These are phyloP conservation scores for Halictus ligatus DNA, from an alignment of 2,888 invertebrate genomes.

Conservation along the genomic window DNA sequence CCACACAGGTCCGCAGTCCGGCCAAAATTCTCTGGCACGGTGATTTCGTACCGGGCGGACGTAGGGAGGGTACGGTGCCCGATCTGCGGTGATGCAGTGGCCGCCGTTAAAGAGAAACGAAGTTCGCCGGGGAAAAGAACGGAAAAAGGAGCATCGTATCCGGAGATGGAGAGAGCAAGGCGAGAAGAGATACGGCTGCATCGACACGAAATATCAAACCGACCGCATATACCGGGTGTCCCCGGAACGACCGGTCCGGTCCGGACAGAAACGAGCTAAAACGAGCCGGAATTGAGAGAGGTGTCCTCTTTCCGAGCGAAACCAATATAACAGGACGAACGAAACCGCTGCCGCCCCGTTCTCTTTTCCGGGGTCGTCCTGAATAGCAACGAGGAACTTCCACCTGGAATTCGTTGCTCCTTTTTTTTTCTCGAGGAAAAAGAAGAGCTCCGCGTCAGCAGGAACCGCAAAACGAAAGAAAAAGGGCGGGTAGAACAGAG, in stretches of 20 bases:
- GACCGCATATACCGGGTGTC: constrained; percentile 37
- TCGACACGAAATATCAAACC: constrained; percentile 57
- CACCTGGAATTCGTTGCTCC: constrained; percentile 14
- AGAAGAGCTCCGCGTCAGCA: constrained; percentile 15
- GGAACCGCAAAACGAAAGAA: neutral
- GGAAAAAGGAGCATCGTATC: neutral
- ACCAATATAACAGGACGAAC: constrained; percentile 39
- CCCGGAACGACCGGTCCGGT: constrained; percentile 28
- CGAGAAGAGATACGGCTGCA: constrained; percentile 17
- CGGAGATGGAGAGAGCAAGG: constrained; percentile 2
- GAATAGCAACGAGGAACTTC: constrained; percentile 9
- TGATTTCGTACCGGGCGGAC: constrained; percentile 42
- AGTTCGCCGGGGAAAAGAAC: constrained; percentile 23
- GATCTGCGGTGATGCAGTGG: constrained; percentile 45
- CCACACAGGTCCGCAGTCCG: constrained; percentile 33
- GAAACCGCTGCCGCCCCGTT: neutral
- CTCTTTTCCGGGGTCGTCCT: neutral
- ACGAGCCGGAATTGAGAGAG: constrained; percentile 40
- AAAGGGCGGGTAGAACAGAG: constrained; percentile 11
- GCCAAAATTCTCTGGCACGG: constrained; percentile 58
- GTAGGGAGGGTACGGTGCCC: constrained; percentile 11
- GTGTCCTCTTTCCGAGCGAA: constrained; percentile 39
- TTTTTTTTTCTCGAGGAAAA: neutral
- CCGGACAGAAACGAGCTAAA: constrained; percentile 30
- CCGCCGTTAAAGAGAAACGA: constrained; percentile 45